Evolutionary conservation across 2,113 vertebrate genomes (phyloP), one percentile per base, ranked within the genome.

Genomic region (Lasiurus cinereus): DNA sequence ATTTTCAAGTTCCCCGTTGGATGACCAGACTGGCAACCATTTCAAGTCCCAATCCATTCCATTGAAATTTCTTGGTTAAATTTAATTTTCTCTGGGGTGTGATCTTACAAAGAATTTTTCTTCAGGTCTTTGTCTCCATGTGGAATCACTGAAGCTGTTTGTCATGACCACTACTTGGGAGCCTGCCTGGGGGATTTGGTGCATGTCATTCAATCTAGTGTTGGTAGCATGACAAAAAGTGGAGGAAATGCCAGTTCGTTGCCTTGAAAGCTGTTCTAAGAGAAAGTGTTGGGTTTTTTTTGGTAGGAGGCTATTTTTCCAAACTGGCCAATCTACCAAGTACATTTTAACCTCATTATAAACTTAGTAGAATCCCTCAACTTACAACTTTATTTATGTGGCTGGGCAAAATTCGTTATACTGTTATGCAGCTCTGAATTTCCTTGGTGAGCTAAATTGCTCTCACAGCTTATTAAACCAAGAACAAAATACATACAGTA

Each of bases 21-120:
- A 96, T 92, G 52, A 90, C 39, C 91, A 97, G 97, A 96, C 96
- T 97, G 97, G 96, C 98, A 98, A 91, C 96, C 97, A 95, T 98
- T 98, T 96, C 97, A 83, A 93, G 46, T 93, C 96, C 82, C 96
- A 83, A 0, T 95, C 39, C 56, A 62, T 62, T 88, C 97, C 91
- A 88, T 78, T 96, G 95, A 90, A 78, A 76, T 92, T 93, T 96
- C 95, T 92, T 92, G 46, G 29, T 95, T 94, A 88, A 90, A 52
- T 95, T 66, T 62, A 11, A n/a, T 74, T 94, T 95, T 91, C 46
- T 85, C 77, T 67, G 69, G 67, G 89, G 43, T 74, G 48, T 86
- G 83, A 69, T 67, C 78, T 95, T 59, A 91, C 48, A 50, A 43
- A 88, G 70, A 96, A 46, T 88, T 88, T 48, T 52, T 76, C 78